Evolutionary conservation across 2,113 vertebrate species (phyloP), one percentile per base, ranked within the genome.

Genomic region (Chinchilla lanigera): DNA sequence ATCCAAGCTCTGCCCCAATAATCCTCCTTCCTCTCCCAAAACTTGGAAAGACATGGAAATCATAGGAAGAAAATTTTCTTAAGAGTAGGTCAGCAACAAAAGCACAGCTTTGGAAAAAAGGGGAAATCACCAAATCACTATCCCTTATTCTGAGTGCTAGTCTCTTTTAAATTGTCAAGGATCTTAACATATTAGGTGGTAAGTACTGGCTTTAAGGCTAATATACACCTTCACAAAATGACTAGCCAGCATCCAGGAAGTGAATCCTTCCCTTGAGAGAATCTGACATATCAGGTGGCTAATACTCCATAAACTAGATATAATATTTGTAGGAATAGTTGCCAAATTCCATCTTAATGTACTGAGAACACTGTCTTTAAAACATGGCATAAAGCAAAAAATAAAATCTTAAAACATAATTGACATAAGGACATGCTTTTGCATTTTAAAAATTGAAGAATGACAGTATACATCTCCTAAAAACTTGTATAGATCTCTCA

Each of bases 381-480:
- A 90, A 94, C 3, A 7, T 75, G 47, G 22, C 58, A 91, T 96
- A 93, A 95, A 96, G 84, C 63, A 89, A 91, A 93, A 90, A 61
- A 93, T n/a, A 11, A 86, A 89, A 78, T 78, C 47, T 80, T 87
- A 95, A 95, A 52, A 19, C 50, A 87, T 28, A 41, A 90, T 58
- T 82, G 67, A 89, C 30, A 90, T 86, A 81, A 90, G 90, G 95
- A 33, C 35, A 80, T 35, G 60, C 56, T 67, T 94, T 80, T 87
- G 5, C 41, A 89, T 93, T 90, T 95, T 61, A 90, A 94, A 95
- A 97, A 96, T 2, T 63, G 24, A 80, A 95, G 28, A 97, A 88
- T 86, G 63, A 85, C 60, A 73, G 56, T 89, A 82, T 35, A 63
- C 33, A 65, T 87, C 14, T 86, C 41, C 50, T 7, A 3, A 20